Evolutionary conservation across 2,797 vertebrate genomes (phyloP).

Genomic region (Triplophysa bombifrons): DNA sequence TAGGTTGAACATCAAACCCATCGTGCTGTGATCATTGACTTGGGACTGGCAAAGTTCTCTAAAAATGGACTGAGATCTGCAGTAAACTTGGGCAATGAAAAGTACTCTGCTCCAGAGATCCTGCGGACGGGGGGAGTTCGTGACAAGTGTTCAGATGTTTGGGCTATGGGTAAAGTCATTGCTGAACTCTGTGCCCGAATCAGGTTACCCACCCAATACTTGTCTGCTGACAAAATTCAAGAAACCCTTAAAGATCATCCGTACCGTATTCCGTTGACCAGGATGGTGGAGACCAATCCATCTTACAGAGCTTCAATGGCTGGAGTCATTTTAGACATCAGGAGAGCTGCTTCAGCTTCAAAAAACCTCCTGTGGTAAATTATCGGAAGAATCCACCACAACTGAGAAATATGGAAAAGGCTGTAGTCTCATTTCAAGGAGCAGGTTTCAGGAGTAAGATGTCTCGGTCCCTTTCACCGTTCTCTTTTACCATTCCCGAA

Average conservation of each 20-base stretch:
- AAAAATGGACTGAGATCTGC: slow-evolving; percentile 72
- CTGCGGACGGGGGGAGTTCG: slow-evolving; percentile 59
- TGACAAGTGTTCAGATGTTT: slow-evolving; percentile 74
- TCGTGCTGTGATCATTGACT: slow-evolving; percentile 77
- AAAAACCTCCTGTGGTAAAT: slow-evolving; percentile 49
- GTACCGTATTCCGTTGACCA: slow-evolving; percentile 64
- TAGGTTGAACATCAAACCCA: slow-evolving; percentile 77
- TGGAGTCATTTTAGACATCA: slow-evolving; percentile 70
- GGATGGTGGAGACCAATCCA: slow-evolving; percentile 70
- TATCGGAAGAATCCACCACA: not conserved
- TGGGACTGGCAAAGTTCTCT: slow-evolving; percentile 78
- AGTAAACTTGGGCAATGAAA: slow-evolving; percentile 72
- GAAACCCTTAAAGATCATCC: slow-evolving; percentile 66
- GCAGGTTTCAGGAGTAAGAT: slow-evolving; percentile 7
- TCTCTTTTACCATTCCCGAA: slow-evolving; percentile 56
- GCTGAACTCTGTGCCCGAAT: slow-evolving; percentile 73
- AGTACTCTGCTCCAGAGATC: slow-evolving; percentile 76
- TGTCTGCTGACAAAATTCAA: slow-evolving; percentile 69
- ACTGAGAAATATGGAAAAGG: not conserved
- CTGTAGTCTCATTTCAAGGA: slow-evolving; percentile 2
- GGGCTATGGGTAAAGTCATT: slow-evolving; percentile 80
- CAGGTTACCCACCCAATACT: slow-evolving; percentile 68
- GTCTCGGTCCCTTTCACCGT: slow-evolving; percentile 56
- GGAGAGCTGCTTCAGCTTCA: slow-evolving; percentile 48
- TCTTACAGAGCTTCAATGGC: slow-evolving; percentile 63